phyloP scores from a whole-genome alignment of 2,888 invertebrate genomes.

The Sarcophaga rosellei region DNA sequence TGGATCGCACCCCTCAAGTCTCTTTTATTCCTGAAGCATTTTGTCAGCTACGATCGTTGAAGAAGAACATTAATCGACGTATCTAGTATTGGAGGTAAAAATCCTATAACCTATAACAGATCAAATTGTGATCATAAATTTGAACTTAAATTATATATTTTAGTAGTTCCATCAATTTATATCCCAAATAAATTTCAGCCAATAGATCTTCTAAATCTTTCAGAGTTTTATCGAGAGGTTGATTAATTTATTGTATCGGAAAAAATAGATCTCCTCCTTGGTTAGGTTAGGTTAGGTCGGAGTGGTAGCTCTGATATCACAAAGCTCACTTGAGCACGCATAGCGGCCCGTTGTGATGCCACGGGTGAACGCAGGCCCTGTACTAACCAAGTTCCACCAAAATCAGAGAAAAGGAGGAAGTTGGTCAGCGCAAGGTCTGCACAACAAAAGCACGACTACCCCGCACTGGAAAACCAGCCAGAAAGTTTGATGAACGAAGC shows the following conservation, averaged over 20 bases:
- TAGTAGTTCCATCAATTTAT: conserved; percentile 15
- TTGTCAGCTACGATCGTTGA: not conserved
- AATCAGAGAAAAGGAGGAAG: too few relatives aligned
- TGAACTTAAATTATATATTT: conserved; percentile 7
- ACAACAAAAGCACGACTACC: too few relatives aligned
- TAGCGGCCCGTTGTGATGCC: too few relatives aligned
- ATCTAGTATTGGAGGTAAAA: conserved; percentile 44
- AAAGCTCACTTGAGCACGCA: too few relatives aligned
- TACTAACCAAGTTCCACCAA: too few relatives aligned
- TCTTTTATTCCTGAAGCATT: conserved; percentile 44
- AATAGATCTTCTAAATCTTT: not conserved
- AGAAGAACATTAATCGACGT: conserved; percentile 13
- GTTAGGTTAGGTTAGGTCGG: too few relatives aligned
- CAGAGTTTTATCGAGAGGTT: not conserved
- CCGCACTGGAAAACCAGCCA: too few relatives aligned
- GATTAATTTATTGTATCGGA: conserved; percentile 1
- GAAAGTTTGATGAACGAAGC: too few relatives aligned
- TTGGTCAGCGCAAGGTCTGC: too few relatives aligned
- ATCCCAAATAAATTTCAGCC: conserved; percentile 11
- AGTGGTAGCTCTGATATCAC: too few relatives aligned
- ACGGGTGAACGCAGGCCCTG: too few relatives aligned
- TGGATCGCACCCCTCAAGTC: conserved; percentile 21
- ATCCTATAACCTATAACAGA: conserved; percentile 3
- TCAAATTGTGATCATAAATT: conserved; percentile 16
- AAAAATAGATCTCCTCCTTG: conserved; percentile 33